Percentiles rank a stretch among this genome's conserved stretches.
phyloP scores from a whole-genome alignment of 2,113 vertebrate genomes.

The Oreotrochilus melanogaster region DNA sequence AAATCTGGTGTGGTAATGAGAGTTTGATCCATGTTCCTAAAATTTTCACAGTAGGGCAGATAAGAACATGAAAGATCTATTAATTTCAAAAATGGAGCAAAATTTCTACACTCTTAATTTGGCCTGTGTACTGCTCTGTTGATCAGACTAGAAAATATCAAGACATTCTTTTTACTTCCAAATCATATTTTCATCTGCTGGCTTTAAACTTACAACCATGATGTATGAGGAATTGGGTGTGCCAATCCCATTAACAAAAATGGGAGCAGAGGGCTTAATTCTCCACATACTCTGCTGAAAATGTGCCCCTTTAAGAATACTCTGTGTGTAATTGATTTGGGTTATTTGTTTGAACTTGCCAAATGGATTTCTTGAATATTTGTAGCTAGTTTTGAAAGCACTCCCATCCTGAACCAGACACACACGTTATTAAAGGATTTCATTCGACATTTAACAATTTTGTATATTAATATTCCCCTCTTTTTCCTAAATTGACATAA shows the following conservation, averaged over 20 bases:
- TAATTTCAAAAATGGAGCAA: neutral
- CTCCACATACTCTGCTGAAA: slow-evolving; percentile 49
- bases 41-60: neutral
- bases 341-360: slow-evolving; percentile 80
- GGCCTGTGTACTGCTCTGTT: neutral
- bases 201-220: slow-evolving; percentile 36
- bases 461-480: slow-evolving; percentile 81
- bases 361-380: slow-evolving; percentile 79
- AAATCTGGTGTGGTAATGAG: neutral
- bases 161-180: slow-evolving; percentile 25
- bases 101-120: neutral
- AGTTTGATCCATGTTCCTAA: neutral
- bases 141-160: slow-evolving; percentile 2
- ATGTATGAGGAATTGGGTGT: slow-evolving; percentile 50
- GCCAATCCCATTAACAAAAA: slow-evolving; percentile 36
- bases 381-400: slow-evolving; percentile 77
- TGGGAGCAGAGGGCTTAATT: slow-evolving; percentile 58
- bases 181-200: slow-evolving; percentile 19
- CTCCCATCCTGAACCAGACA: slow-evolving; percentile 75
- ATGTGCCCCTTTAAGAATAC: slow-evolving; percentile 67
- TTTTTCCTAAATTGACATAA: slow-evolving; percentile 78
- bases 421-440: slow-evolving; percentile 81
- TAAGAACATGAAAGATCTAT: neutral
- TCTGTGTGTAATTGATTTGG: slow-evolving; percentile 64
- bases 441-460: slow-evolving; percentile 82